phyloP scores from a whole-genome alignment of 2,888 invertebrate species.

The Morpho helenor region DNA sequence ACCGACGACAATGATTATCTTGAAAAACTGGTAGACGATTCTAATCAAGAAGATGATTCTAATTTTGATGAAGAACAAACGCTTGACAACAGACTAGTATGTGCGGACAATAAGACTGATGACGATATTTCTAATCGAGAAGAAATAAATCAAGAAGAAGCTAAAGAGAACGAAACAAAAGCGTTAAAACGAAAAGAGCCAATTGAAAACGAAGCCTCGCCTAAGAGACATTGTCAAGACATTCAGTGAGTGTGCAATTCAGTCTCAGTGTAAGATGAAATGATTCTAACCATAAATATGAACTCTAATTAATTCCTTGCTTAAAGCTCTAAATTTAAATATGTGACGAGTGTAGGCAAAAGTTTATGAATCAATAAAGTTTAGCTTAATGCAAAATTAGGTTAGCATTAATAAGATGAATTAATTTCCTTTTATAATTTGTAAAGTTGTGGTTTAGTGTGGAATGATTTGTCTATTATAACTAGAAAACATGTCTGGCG shows the following conservation, averaged over 20 bases:
- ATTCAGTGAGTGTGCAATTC: slow-evolving; percentile 16
- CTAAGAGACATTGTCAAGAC: slow-evolving; percentile 68
- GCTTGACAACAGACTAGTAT: slow-evolving; percentile 41
- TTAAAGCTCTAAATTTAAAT: slow-evolving; percentile 40
- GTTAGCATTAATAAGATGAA: slow-evolving; percentile 40
- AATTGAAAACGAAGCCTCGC: slow-evolving; percentile 51
- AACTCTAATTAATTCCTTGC: slow-evolving; percentile 41
- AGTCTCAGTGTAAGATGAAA: slow-evolving; percentile 39
- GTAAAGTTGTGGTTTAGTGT: slow-evolving; percentile 32
- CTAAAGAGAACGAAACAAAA: slow-evolving; percentile 45
- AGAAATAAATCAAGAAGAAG: slow-evolving; percentile 39
- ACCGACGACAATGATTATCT: slow-evolving; percentile 46
- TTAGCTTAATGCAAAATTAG: slow-evolving; percentile 49
- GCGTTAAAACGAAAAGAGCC: slow-evolving; percentile 62
- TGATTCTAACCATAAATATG: slow-evolving; percentile 40
- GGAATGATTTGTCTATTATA: slow-evolving; percentile 1
- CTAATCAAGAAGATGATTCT: slow-evolving; percentile 32
- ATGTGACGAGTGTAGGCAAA: slow-evolving; percentile 40
- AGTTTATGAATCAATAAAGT: slow-evolving; percentile 64
- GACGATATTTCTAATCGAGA: slow-evolving; percentile 35
- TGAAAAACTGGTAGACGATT: slow-evolving; percentile 41
- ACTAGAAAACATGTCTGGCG: slow-evolving; percentile 12
- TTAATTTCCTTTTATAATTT: slow-evolving; percentile 7
- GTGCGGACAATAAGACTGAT: slow-evolving; percentile 44
- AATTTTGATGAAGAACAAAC: slow-evolving; percentile 35